Evolutionary conservation across 2,113 vertebrate genomes (phyloP).

Genomic region (Megaceryle torquata): DNA sequence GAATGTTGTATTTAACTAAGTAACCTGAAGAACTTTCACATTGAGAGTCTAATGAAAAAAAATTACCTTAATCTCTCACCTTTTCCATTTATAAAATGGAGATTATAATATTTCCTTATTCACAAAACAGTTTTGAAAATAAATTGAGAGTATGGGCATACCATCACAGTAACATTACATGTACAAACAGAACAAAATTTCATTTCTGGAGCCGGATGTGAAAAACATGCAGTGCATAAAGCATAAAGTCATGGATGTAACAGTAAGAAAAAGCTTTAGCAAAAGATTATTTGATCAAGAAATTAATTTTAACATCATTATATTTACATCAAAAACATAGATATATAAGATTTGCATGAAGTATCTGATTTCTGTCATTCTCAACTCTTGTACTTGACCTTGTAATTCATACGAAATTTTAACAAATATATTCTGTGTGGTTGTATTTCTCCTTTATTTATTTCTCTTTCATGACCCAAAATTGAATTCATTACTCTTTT

Average conservation of each 20-base stretch:
- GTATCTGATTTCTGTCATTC: background rate
- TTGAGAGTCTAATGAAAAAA: background rate
- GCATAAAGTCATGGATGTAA: background rate
- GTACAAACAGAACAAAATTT: background rate
- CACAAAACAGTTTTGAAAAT: background rate
- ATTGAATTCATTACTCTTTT: background rate
- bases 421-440: background rate
- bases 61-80: fast-evolving
- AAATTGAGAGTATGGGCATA: background rate
- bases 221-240: background rate
- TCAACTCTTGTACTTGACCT: background rate
- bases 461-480: background rate
- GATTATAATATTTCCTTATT: background rate
- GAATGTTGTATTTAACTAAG: background rate
- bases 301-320: background rate
- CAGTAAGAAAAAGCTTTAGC: background rate
- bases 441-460: background rate
- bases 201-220: background rate
- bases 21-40: background rate
- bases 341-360: background rate
- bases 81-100: background rate
- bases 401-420: background rate
- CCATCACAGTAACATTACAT: background rate
- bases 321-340: background rate
- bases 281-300: background rate